Evolutionary conservation across 2,797 vertebrate species (phyloP).

Genomic region (Clarias laeviceps): DNA sequence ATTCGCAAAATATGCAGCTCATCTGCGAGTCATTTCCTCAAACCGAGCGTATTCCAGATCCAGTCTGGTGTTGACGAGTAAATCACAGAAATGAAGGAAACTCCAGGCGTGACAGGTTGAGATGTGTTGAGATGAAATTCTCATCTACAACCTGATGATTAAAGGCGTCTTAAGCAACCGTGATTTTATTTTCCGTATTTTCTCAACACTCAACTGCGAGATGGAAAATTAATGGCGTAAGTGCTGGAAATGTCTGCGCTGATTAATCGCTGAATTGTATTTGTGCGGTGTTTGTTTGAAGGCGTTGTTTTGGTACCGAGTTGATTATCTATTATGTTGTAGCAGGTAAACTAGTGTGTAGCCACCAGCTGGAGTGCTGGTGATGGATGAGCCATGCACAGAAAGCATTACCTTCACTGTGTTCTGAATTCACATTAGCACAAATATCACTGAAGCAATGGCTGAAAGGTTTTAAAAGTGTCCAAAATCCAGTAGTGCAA

Average conservation of each 20-base stretch:
- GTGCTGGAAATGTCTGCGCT: neutral
- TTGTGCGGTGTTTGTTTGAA: neutral
- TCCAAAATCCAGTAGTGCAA: too few relatives aligned
- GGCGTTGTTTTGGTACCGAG: neutral
- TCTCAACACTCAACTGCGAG: neutral
- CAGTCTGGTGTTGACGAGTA: neutral
- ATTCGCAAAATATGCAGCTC: constrained; percentile 6
- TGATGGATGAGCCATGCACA: constrained; percentile 9
- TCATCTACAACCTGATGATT: neutral
- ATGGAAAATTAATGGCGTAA: neutral
- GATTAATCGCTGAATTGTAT: neutral
- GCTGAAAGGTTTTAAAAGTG: neutral
- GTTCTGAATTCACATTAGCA: neutral
- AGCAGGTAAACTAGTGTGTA: neutral
- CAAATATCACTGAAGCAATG: neutral
- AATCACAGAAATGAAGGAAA: neutral
- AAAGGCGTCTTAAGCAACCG: neutral
- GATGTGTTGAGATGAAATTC: neutral
- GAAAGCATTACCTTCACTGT: neutral
- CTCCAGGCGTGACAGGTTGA: neutral
- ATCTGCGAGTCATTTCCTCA: constrained; percentile 20
- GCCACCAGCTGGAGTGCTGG: constrained; percentile 17
- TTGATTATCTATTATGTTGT: constrained; percentile 25
- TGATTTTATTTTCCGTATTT: neutral
- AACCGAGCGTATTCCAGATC: neutral